phyloP scores from a whole-genome alignment of 2,888 invertebrate species.

The Caenorhabditis wallacei region DNA sequence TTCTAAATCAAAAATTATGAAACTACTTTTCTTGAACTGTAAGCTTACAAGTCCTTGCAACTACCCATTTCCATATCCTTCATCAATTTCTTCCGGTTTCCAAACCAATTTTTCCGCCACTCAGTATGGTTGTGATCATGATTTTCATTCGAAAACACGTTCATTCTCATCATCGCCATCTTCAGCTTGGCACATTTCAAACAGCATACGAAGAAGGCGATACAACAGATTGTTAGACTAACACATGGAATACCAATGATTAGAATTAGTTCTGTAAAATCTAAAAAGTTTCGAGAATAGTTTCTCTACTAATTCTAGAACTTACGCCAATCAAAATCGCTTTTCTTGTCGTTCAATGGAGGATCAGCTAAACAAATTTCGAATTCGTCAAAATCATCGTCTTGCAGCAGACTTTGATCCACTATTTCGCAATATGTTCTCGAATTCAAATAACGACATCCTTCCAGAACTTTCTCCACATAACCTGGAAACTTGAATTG shows the following conservation, averaged over 20 bases:
- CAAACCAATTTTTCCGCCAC: slow-evolving; percentile 31
- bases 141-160: slow-evolving; percentile 36
- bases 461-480: slow-evolving; percentile 28
- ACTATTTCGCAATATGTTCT: slow-evolving; percentile 46
- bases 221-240: slow-evolving; percentile 62
- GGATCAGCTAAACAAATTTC: slow-evolving; percentile 19
- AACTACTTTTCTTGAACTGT: no score
- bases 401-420: slow-evolving; percentile 7
- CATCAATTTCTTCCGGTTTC: slow-evolving; percentile 11
- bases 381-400: slow-evolving; percentile 8
- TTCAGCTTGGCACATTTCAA: slow-evolving; percentile 64
- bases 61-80: slow-evolving; percentile 28
- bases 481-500: no score
- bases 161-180: slow-evolving; percentile 53
- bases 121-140: slow-evolving; percentile 21
- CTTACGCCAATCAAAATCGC: slow-evolving; percentile 42
- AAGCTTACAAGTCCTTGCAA: slow-evolving; percentile 45
- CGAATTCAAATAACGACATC: slow-evolving; percentile 40
- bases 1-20: slow-evolving; percentile 6
- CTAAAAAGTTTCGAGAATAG: neutral
- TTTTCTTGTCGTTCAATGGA: neutral
- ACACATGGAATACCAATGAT: slow-evolving; percentile 72
- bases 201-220: slow-evolving; percentile 65
- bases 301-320: neutral
- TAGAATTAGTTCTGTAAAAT: slow-evolving; percentile 66